phyloP scores from a whole-genome alignment of 2,888 invertebrate species.

The Adelphocoris suturalis region DNA sequence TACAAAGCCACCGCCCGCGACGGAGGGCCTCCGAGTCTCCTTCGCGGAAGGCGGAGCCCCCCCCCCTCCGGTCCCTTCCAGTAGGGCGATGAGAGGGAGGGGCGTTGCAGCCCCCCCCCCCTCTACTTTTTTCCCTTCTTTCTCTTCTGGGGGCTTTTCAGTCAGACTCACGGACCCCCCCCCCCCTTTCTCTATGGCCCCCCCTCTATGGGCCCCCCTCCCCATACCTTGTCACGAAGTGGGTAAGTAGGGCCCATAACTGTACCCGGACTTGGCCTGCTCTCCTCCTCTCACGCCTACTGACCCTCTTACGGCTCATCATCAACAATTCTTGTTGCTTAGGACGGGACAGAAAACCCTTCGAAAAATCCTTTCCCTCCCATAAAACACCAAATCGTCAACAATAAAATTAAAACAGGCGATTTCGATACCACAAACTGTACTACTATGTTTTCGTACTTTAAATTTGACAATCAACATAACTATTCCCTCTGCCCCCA shows the following conservation, averaged over 20 bases:
- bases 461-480: too few relatives aligned
- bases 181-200: background rate
- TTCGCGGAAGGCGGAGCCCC: background rate
- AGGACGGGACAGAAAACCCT: conserved; percentile 34
- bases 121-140: background rate
- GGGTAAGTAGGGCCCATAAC: conserved; percentile 70
- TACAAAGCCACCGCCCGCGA: background rate
- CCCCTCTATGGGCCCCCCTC: background rate
- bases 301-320: conserved; percentile 71
- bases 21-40: background rate
- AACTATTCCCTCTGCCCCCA: too few relatives aligned
- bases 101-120: background rate
- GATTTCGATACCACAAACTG: too few relatives aligned
- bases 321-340: conserved; percentile 60
- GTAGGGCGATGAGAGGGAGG: too few relatives aligned
- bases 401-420: too few relatives aligned
- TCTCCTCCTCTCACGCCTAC: conserved; percentile 71
- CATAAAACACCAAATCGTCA: background rate
- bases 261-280: conserved; percentile 71
- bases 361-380: background rate
- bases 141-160: background rate
- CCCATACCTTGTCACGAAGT: conserved; percentile 51
- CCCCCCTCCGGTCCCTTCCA: background rate
- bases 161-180: background rate
- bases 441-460: too few relatives aligned